Base-by-base conservation (phyloP, 1,140 invertebrate species). In the Neodiprion pinetum region DNA sequence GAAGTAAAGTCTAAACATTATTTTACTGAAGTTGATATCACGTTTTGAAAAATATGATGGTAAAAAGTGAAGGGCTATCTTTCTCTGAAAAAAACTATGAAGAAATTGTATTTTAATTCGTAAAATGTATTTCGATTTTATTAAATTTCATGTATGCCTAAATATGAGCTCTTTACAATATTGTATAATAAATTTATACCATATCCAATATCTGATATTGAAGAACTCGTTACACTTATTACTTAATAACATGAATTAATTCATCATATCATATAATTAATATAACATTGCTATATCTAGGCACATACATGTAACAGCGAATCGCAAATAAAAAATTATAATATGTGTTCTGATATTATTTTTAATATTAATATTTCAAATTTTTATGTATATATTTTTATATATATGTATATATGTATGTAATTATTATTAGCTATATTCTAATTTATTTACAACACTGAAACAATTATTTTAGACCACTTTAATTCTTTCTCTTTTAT, bases 141-240 rank as follows among this genome's bases (percentile, higher is more conserved):
- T 88, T 88, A 87, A 88, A 88, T 87, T 87, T 88, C 82, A 87
- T 84, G 84, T 88, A 87, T 87, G 86, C 81, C 86, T 88, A 88
- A 88, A 88, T 88, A 88, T 87, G 83, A 87, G 85, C 85, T 87
- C 84, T 88, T 88, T 87, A 88, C 85, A 87, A 40, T 82, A 83
- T 83, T 83, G 81, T 79, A 77, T 67, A 73, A 80, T 82, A 83
- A 78, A 85, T 77, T 80, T 74, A 74, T 81, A 82, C 82, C 79
- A 80, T 86, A 83, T 83, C 77, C 67, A 81, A 82, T 81, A 79
- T 81, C 84, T 86, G 82, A 84, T 85, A 83, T 84, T 79, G 83
- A 80, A 85, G 82, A 87, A 86, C 82, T 83, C 80, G 81, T 84
- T 86, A 83, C 80, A 84, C 84, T 84, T 81, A 87, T 84, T 82